These are phyloP conservation scores for Morelia viridis DNA, from an alignment of 2,797 vertebrate species.

Conservation along the genomic window DNA sequence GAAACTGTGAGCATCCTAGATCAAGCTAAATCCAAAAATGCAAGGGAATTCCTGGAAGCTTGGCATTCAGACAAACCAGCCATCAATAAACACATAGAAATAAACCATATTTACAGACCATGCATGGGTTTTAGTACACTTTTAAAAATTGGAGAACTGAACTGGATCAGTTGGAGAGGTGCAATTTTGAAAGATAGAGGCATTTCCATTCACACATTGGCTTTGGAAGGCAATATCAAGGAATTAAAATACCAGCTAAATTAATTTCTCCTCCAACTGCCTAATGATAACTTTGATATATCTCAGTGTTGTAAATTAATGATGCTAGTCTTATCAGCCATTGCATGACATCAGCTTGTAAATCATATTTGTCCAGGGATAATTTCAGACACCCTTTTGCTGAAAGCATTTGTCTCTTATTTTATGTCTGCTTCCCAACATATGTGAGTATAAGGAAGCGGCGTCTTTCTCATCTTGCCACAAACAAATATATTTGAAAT, in stretches of 20 bases:
- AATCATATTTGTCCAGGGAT: not conserved
- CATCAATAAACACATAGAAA: not conserved
- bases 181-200: not conserved
- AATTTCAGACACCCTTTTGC: not conserved
- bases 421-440: not conserved
- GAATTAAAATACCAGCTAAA: not conserved
- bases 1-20: not conserved
- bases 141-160: not conserved
- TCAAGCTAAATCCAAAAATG: not conserved
- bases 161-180: not conserved
- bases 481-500: not conserved
- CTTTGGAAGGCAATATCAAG: not conserved
- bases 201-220: not conserved
- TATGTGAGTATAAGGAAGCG: not conserved
- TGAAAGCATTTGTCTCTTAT: not conserved
- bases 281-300: not conserved
- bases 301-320: not conserved
- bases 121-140: not conserved
- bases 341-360: not conserved
- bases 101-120: not conserved
- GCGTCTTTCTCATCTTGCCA: not conserved
- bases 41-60: not conserved
- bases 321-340: not conserved
- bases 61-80: too few relatives aligned
- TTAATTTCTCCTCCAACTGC: not conserved